Evolutionary conservation across 2,113 vertebrate genomes (phyloP).

Genomic region (Lepus timidus): DNA sequence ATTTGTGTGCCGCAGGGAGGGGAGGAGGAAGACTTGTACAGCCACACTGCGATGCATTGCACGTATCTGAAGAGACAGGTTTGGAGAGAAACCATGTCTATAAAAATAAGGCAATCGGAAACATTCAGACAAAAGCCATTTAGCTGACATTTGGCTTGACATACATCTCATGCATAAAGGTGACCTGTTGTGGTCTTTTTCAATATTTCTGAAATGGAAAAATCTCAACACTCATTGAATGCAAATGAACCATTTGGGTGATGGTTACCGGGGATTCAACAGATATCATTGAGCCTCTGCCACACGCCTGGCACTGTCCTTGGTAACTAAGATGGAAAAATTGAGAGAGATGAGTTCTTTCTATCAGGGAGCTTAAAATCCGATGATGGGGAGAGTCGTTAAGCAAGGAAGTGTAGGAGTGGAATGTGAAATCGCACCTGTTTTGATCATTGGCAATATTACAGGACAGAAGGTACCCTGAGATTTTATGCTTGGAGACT

Average conservation of each 20-base stretch:
- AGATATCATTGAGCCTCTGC: conserved; percentile 5
- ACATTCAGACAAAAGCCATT: conserved; percentile 26
- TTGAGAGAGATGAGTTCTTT: conserved; percentile 11
- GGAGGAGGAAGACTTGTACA: background rate
- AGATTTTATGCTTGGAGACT: background rate
- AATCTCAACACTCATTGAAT: background rate
- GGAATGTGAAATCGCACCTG: background rate
- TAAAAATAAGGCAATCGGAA: background rate
- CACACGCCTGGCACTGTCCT: background rate
- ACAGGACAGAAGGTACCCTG: background rate
- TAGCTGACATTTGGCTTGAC: background rate
- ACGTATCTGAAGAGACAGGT: conserved; percentile 30
- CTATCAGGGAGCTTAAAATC: background rate
- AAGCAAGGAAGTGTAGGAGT: background rate
- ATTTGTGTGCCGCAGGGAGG: background rate
- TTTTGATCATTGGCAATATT: background rate
- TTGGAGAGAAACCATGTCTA: background rate
- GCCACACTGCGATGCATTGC: background rate
- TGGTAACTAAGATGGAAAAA: background rate
- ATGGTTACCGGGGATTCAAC: background rate
- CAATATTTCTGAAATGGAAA: conserved; percentile 30
- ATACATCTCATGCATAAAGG: background rate
- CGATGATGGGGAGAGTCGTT: background rate
- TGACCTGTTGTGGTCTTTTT: background rate
- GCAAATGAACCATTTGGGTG: background rate